These are phyloP conservation scores for Condylostylus longicornis DNA, from an alignment of 1,140 invertebrate genomes.

Conservation along the genomic window DNA sequence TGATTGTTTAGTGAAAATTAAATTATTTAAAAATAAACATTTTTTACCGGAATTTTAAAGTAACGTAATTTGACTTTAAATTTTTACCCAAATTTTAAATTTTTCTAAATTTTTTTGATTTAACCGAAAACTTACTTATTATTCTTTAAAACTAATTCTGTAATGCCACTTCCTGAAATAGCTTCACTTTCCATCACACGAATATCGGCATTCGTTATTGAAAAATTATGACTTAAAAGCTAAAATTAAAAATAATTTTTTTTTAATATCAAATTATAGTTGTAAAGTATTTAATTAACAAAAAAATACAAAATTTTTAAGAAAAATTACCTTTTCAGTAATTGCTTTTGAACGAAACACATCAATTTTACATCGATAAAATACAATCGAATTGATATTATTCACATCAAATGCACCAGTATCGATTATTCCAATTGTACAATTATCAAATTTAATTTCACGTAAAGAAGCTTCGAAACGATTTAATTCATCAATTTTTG, in stretches of 20 bases:
- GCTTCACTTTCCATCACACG: slow-evolving; percentile 24
- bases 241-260: slow-evolving; percentile 4
- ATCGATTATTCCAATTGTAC: slow-evolving; percentile 15
- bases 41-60: too few species aligned
- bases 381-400: slow-evolving; percentile 16
- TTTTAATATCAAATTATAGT: slow-evolving; percentile 1
- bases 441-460: slow-evolving; percentile 17
- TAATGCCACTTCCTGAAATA: slow-evolving; percentile 24
- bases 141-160: slow-evolving; percentile 12
- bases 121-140: slow-evolving; percentile 25
- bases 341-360: slow-evolving; percentile 18
- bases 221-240: slow-evolving; percentile 18
- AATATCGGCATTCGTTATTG: slow-evolving; percentile 18
- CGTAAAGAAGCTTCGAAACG: slow-evolving; percentile 20
- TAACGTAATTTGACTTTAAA: too few species aligned
- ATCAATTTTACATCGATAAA: slow-evolving; percentile 17
- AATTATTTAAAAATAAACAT: too few species aligned
- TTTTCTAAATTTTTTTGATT: too few species aligned
- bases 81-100: too few species aligned
- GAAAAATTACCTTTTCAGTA: slow-evolving; percentile 14
- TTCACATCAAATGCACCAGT: slow-evolving; percentile 22
- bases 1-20: too few species aligned
- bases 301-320: neutral
- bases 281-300: slow-evolving; percentile 1
- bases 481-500: slow-evolving; percentile 13